phyloP scores from a whole-genome alignment of 2,797 vertebrate genomes.

The Tarsius wallacei region DNA sequence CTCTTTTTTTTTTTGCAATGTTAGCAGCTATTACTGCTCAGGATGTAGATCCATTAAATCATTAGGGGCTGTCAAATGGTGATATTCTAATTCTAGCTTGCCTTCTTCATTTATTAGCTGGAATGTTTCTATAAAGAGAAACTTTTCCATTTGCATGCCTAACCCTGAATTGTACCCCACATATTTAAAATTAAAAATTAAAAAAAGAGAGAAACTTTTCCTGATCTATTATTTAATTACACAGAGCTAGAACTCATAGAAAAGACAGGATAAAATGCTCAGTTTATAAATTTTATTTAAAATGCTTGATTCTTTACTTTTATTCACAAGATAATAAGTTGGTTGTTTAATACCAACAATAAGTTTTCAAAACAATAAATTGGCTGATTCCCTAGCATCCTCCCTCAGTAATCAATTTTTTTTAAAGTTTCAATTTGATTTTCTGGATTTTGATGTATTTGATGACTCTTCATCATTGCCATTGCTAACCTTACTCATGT shows the following conservation, averaged over 20 bases:
- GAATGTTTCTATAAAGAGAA: not conserved
- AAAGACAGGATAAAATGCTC: not conserved
- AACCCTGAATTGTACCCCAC: too few species aligned
- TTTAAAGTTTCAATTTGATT: not conserved
- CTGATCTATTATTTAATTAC: slow-evolving; percentile 1
- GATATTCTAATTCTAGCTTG: not conserved
- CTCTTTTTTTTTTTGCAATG: not conserved
- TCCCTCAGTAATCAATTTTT: not conserved
- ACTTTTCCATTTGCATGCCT: too few species aligned
- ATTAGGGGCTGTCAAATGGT: not conserved
- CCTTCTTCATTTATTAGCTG: not conserved
- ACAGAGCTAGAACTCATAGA: not conserved
- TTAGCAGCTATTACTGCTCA: not conserved
- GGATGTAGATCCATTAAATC: not conserved
- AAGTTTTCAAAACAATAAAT: not conserved
- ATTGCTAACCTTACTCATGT: not conserved
- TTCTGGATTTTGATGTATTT: not conserved
- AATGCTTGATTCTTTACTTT: not conserved
- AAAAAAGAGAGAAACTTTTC: not conserved
- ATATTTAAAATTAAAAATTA: too few species aligned
- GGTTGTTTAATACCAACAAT: too few species aligned
- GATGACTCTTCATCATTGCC: not conserved
- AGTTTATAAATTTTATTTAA: too few species aligned
- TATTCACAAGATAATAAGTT: not conserved
- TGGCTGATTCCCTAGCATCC: not conserved